phyloP scores from a whole-genome alignment of 2,888 invertebrate genomes.

The Branchinecta sandiegonensis region DNA sequence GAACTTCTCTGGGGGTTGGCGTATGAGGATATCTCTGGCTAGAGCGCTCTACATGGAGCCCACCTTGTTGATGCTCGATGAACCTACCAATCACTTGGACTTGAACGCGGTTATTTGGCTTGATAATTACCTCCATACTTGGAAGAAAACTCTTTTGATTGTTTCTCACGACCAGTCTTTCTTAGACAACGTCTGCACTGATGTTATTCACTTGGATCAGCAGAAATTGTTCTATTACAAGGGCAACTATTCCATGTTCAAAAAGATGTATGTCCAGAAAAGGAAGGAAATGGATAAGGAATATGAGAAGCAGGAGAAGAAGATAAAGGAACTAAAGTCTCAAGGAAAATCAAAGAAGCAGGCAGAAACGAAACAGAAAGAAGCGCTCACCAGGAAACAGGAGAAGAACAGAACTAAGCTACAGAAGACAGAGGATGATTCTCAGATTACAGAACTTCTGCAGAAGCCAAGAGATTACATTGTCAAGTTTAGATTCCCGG shows the following conservation, averaged over 20 bases:
- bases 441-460: slow-evolving; percentile 63
- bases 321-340: slow-evolving; percentile 83
- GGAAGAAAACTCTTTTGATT: slow-evolving; percentile 96
- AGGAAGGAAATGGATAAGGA: slow-evolving; percentile 88
- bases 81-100: slow-evolving; percentile 98
- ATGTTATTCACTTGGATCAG: slow-evolving; percentile 90
- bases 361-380: slow-evolving; percentile 86
- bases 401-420: slow-evolving; percentile 61
- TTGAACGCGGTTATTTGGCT: slow-evolving; percentile 99
- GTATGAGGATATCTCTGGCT: slow-evolving; percentile 96
- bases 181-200: slow-evolving; percentile 97
- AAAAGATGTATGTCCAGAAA: slow-evolving; percentile 96
- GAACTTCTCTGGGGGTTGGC: slow-evolving; percentile 70
- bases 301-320: slow-evolving; percentile 95
- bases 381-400: slow-evolving; percentile 74
- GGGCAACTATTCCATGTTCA: slow-evolving; percentile 95
- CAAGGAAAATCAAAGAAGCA: slow-evolving; percentile 90
- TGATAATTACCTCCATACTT: slow-evolving; percentile 89
- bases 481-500: slow-evolving; percentile 95
- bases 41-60: slow-evolving; percentile 94
- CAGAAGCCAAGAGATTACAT: slow-evolving; percentile 86
- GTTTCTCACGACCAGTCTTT: slow-evolving; percentile 99
- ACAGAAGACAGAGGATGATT: slow-evolving; percentile 58
- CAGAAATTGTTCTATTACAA: slow-evolving; percentile 91
- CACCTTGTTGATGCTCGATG: slow-evolving; percentile 88